Evolutionary conservation across 2,888 invertebrate species (phyloP), one percentile per base, ranked within the genome.

Genomic region (Operophtera brumata): DNA sequence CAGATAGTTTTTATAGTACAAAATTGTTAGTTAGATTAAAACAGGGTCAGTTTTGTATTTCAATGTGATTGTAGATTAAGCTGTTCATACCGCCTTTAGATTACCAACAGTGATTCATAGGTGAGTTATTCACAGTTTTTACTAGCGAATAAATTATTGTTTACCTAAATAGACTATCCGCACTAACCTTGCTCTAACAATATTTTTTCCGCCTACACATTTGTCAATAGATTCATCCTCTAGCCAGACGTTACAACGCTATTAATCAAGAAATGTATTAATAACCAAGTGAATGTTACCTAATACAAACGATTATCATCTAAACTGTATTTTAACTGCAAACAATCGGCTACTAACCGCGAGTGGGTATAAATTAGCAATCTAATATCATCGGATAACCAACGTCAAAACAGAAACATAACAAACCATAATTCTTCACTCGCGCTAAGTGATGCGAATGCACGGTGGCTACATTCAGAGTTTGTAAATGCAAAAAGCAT

Each of bases 21-120:
- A 89, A 62, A 84, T 84, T 74, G 63, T 86, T 86, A 85, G 84
- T 80, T 83, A 84, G 80, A 80, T 83, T 86, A 83, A 88, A 88
- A 90, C 90, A 90, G 90, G 90, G 90, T 90, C 89, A 83, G 87
- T 89, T 89, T 89, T 89, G 87, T 90, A 89, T 88, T 87, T 86
- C 86, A 88, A 86, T 90, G 90, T 90, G 90, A 90, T 90, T 86
- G 88, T 90, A 90, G 90, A 81, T 81, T 89, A 89, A 90, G 76
- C 80, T 84, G 84, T 86, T 86, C 84, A 81, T 79, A 83, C 82
- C 72, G 82, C 84, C 83, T 79, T 77, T 79, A 82, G 78, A 81
- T 77, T 78, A 82, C 74, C 73, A 69, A 78, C 71, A 76, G 79
- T 78, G 78, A 80, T 78, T 80, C 77, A 82, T 80, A 84, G 88